These are phyloP conservation scores for Emydoidea blandingii DNA, from an alignment of 2,797 vertebrate species.

Conservation along the genomic window DNA sequence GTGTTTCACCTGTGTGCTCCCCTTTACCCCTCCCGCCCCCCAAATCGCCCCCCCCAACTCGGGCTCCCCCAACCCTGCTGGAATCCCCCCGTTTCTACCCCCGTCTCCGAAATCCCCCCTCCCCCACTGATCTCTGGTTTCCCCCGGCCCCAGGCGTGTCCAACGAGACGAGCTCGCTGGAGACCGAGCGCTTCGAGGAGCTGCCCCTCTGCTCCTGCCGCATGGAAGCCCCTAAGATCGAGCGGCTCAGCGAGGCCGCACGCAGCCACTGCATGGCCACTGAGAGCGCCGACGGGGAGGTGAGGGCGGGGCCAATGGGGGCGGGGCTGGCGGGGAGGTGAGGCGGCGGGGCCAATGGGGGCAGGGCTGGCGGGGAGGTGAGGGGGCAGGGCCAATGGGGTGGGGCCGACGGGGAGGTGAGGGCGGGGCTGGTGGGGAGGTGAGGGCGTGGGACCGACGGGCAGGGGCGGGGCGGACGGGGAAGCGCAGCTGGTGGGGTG, in stretches of 20 bases:
- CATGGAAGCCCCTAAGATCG: conserved; percentile 94
- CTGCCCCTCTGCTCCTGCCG: conserved; percentile 93
- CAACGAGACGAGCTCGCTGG: conserved; percentile 90
- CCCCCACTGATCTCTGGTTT: neutral
- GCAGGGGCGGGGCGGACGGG: neutral
- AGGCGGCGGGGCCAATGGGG: no score
- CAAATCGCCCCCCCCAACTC: no score
- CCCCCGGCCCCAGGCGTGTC: conserved; percentile 62
- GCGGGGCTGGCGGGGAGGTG: no score
- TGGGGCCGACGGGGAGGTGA: no score
- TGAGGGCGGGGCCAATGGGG: neutral
- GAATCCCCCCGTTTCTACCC: neutral
- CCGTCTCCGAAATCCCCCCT: neutral
- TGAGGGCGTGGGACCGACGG: neutral
- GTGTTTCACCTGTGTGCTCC: neutral
- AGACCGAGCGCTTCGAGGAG: conserved; percentile 91
- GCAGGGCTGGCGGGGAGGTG: no score
- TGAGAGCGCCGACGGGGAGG: conserved; percentile 85
- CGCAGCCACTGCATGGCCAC: conserved; percentile 92
- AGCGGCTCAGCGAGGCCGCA: conserved; percentile 83
- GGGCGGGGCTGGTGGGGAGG: no score
- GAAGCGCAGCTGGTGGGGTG: no score
- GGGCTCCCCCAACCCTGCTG: no score
- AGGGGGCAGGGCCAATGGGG: no score
- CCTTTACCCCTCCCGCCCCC: neutral